These are phyloP conservation scores for Antitype chi DNA, from an alignment of 2,888 invertebrate genomes.

Conservation along the genomic window DNA sequence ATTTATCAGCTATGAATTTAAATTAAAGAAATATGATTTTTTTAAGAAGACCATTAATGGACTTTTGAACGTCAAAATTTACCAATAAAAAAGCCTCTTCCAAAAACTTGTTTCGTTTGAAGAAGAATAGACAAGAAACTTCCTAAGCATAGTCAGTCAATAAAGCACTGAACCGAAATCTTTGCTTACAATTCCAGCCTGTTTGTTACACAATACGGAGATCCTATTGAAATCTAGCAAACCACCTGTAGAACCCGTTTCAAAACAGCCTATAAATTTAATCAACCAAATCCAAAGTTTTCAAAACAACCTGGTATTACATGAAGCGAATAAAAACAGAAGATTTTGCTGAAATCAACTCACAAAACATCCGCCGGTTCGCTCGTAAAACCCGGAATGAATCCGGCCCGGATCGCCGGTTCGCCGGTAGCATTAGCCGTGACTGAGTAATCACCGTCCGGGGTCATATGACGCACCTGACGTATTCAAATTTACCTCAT, in stretches of 20 bases:
- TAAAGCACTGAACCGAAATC: conserved; percentile 1
- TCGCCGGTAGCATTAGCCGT: conserved; percentile 67
- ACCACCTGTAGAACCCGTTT: conserved; percentile 33
- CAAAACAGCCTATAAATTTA: conserved; percentile 34
- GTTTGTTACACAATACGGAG: conserved; percentile 4
- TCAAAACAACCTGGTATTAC: conserved; percentile 43
- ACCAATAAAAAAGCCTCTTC: too few relatives aligned
- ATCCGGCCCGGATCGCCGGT: conserved; percentile 65
- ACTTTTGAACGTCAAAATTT: not conserved
- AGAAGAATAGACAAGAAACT: not conserved
- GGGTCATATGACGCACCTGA: conserved; percentile 71
- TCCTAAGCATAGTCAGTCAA: not conserved
- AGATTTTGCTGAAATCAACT: conserved; percentile 56
- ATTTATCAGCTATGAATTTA: not conserved
- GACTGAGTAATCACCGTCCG: conserved; percentile 68
- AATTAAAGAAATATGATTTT: too few relatives aligned
- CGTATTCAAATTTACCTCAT: conserved; percentile 71
- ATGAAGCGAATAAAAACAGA: conserved; percentile 62
- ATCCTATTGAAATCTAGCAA: conserved; percentile 29
- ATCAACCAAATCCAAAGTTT: conserved; percentile 31
- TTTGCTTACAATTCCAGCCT: not conserved
- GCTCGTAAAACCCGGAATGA: conserved; percentile 69
- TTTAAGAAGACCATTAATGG: not conserved
- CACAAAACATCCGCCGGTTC: conserved; percentile 54
- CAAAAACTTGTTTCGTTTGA: not conserved